Conservation (phyloP, 2,888 invertebrate genomes). For the Epinotia brunnichana region DNA sequence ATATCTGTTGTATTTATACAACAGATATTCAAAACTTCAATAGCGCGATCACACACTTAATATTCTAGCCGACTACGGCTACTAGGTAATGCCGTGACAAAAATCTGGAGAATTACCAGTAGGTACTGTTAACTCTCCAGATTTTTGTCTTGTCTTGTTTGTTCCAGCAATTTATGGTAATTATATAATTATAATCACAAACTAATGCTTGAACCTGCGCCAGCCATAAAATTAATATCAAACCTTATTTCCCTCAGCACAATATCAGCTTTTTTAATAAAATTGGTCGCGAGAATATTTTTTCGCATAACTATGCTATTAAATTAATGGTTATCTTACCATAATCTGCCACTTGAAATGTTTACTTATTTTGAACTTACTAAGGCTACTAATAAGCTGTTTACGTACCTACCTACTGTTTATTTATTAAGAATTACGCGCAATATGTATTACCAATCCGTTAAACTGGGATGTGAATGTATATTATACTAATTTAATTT, state of each 20-base stretch:
- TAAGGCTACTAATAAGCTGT: not conserved
- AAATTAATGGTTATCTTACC: conserved; percentile 4
- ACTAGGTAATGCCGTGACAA: no score
- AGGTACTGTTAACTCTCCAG: no score
- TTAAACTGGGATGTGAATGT: not conserved
- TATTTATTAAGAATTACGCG: not conserved
- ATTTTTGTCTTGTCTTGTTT: no score
- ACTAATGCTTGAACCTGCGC: conserved; percentile 5
- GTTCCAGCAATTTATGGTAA: no score
- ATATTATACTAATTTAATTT: no score
- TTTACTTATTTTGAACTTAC: not conserved
- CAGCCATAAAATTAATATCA: conserved; percentile 18
- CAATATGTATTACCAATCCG: not conserved
- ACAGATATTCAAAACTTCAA: no score
- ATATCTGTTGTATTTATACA: no score
- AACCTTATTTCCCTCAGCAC: conserved; percentile 8
- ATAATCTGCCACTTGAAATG: conserved; percentile 5
- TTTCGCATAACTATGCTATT: conserved; percentile 9
- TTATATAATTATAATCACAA: no score
- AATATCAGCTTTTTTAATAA: not conserved
- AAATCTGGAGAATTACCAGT: no score
- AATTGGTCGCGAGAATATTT: not conserved
- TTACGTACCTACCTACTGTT: no score
- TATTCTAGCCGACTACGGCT: no score
- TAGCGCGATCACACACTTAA: no score